phyloP scores from a whole-genome alignment of 2,888 invertebrate genomes.

The Agapetus fuscipes region DNA sequence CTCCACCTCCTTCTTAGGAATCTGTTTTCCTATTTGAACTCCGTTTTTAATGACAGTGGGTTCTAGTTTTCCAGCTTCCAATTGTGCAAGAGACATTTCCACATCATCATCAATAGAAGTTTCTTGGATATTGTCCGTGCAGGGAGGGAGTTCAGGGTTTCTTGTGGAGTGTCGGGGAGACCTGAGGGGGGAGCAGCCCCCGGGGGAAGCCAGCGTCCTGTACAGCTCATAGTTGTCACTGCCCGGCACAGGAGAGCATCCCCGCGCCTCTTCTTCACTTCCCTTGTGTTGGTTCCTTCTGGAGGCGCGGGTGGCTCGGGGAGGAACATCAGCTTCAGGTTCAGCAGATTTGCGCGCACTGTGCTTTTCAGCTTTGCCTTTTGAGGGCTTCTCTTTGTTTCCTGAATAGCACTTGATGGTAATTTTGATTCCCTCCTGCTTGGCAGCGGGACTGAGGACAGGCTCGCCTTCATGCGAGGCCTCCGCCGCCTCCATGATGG shows the following conservation, averaged over 20 bases:
- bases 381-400: slow-evolving; percentile 31
- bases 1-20: not conserved
- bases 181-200: not conserved
- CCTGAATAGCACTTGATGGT: slow-evolving; percentile 40
- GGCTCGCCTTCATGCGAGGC: slow-evolving; percentile 38
- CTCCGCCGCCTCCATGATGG: slow-evolving; percentile 36
- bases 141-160: slow-evolving; percentile 9
- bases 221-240: slow-evolving; percentile 44
- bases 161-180: slow-evolving; percentile 2
- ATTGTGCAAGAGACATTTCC: slow-evolving; percentile 14
- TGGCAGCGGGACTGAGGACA: slow-evolving; percentile 41
- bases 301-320: slow-evolving; percentile 27
- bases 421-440: slow-evolving; percentile 44
- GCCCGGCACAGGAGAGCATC: slow-evolving; percentile 43
- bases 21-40: slow-evolving; percentile 1
- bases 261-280: slow-evolving; percentile 24
- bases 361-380: slow-evolving; percentile 40
- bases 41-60: slow-evolving; percentile 6
- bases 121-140: slow-evolving; percentile 26
- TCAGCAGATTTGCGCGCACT: slow-evolving; percentile 19
- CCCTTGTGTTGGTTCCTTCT: slow-evolving; percentile 39
- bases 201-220: slow-evolving; percentile 43
- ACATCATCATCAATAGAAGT: slow-evolving; percentile 6
- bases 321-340: slow-evolving; percentile 5
- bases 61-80: slow-evolving; percentile 16